phyloP scores from a whole-genome alignment of 2,113 vertebrate species.

The Melanotaenia duboulayi region DNA sequence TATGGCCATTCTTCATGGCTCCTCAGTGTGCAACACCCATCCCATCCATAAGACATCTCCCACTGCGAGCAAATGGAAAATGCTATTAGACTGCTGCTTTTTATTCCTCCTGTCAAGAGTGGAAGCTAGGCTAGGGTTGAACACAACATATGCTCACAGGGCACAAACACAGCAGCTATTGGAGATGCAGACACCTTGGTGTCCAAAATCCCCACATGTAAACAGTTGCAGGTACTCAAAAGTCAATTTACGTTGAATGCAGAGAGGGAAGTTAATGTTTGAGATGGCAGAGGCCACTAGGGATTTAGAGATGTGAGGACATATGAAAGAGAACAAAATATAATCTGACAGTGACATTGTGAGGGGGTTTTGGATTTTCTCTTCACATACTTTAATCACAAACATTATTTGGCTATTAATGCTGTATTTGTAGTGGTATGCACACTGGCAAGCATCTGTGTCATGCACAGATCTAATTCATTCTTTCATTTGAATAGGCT shows the following conservation, averaged over 20 bases:
- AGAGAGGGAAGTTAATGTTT: conserved; percentile 3
- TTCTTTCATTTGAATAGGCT: conserved; percentile 1
- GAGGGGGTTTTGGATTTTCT: conserved; percentile 28
- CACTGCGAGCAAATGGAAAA: conserved; percentile 28
- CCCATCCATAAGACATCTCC: conserved; percentile 37
- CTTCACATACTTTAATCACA: conserved; percentile 19
- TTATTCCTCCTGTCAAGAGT: conserved; percentile 19
- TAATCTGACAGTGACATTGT: conserved; percentile 36
- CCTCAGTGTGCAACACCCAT: conserved; percentile 6
- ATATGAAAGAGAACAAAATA: conserved; percentile 49
- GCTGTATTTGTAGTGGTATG: conserved; percentile 6
- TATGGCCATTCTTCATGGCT: conserved; percentile 8
- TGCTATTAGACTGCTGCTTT: conserved; percentile 27
- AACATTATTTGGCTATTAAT: conserved; percentile 24
- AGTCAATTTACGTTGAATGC: conserved; percentile 29
- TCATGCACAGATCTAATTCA: not conserved
- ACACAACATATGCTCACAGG: conserved; percentile 2
- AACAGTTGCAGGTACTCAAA: conserved; percentile 1
- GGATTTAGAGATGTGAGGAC: conserved; percentile 42
- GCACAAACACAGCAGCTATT: not conserved
- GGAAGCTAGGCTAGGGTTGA: not conserved
- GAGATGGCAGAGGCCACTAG: conserved; percentile 8
- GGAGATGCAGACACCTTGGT: conserved; percentile 7
- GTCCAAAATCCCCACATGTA: not conserved
- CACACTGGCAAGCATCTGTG: not conserved